These are phyloP conservation scores for Manis crassicaudata DNA, from an alignment of 2,797 vertebrate species.

Conservation along the genomic window DNA sequence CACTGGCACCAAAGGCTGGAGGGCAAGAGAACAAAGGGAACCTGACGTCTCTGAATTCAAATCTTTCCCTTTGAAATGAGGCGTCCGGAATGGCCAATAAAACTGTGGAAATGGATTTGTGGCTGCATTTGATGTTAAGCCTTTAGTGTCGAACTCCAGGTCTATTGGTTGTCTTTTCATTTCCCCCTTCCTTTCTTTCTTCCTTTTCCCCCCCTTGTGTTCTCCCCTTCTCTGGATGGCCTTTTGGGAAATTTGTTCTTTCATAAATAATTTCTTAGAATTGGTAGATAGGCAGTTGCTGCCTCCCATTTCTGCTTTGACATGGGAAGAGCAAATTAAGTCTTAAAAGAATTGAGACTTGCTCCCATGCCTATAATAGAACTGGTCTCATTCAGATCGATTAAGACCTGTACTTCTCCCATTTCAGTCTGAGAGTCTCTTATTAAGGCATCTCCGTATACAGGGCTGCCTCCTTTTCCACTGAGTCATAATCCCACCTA, in stretches of 20 bases:
- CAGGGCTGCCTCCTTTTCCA: conserved; percentile 45
- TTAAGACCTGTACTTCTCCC: neutral
- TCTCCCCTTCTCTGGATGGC: conserved; percentile 74
- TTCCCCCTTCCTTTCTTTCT: conserved; percentile 31
- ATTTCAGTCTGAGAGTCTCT: neutral
- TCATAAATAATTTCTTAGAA: conserved; percentile 84
- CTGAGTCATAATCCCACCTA: conserved; percentile 35
- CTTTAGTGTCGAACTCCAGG: conserved; percentile 94
- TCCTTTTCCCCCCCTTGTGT: neutral
- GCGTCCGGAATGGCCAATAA: conserved; percentile 94
- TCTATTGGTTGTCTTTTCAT: conserved; percentile 47
- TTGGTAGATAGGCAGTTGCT: conserved; percentile 70
- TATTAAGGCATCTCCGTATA: conserved; percentile 45
- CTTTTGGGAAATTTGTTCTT: conserved; percentile 84
- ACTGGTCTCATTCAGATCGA: neutral
- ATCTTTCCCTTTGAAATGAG: conserved; percentile 94
- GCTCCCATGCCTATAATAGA: conserved; percentile 49
- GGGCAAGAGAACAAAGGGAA: conserved; percentile 97
- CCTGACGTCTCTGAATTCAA: conserved; percentile 92
- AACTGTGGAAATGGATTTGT: conserved; percentile 97
- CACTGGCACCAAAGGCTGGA: conserved; percentile 94
- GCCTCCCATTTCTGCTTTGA: conserved; percentile 72
- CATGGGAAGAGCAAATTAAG: conserved; percentile 44
- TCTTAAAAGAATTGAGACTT: conserved; percentile 62
- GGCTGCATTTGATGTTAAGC: conserved; percentile 98